Base-by-base conservation (phyloP, 2,797 vertebrate genomes). In the Pipistrellus nathusii region DNA sequence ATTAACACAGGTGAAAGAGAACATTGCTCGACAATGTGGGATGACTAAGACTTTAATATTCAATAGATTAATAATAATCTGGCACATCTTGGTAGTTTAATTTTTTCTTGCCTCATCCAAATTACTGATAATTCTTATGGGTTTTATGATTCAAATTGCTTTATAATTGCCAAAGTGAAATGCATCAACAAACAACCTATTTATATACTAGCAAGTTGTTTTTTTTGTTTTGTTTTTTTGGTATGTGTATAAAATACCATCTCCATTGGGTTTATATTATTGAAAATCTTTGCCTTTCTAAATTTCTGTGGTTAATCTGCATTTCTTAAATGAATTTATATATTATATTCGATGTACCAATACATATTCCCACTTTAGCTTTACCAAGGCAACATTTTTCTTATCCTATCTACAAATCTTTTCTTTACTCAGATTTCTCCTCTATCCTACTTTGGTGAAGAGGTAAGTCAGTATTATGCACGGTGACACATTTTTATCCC, bases 291-390 rank as follows among this genome's bases (percentile, higher is more conserved):
- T 89, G 15, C 38, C 88, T 66, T 69, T 88, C 17, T 55, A 78
- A 46, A 48, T 78, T 69, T 92, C 68, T 92, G 44, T 92, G 38
- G 3, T 51, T 85, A 78, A 51, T 75, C 23, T 71, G 9, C 5
- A 23, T 85, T 94, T 88, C 38, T 78, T 94, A 44, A 87, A 57
- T 82, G 41, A 94, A 57, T 13, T 77, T 93, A 30, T 41, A 13
- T 85, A 53, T 83, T 53, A 35, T 75, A 84, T 72, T 89, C 66
- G 59, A 2, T 44, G 44, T 41, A 20, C 20, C 73, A 46, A 71
- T 76, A 83, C 81, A 71, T 82, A 55, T 76, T 87, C 21, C 68
- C 35, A 88, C 48, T 85, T 55, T 71, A 91, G 68, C 13, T 88
- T 76, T 82, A 46, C 27, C 23, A 25, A 72, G 35, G 27, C 92